phyloP scores from a whole-genome alignment of 1,140 invertebrate genomes.

The Apolygus lucorum region DNA sequence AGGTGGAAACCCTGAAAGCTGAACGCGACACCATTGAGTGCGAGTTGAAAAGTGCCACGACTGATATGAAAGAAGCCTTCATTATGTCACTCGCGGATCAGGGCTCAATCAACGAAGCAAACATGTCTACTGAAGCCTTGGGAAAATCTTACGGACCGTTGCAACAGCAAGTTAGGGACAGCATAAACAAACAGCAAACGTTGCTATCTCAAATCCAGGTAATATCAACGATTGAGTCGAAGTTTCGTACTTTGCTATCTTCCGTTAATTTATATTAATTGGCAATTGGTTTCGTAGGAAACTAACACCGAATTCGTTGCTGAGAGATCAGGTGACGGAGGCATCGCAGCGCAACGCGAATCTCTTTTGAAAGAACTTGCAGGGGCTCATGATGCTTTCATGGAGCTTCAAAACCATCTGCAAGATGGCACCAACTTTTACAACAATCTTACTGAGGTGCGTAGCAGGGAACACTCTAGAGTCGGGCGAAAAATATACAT shows the following conservation, averaged over 20 bases:
- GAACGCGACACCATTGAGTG: slow-evolving; percentile 82
- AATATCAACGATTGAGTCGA: not conserved
- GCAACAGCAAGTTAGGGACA: slow-evolving; percentile 70
- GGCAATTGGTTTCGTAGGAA: slow-evolving; percentile 46
- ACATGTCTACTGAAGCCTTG: slow-evolving; percentile 64
- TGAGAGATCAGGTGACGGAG: slow-evolving; percentile 57
- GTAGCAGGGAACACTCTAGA: not conserved
- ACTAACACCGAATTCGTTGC: slow-evolving; percentile 64
- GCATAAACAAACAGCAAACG: slow-evolving; percentile 64
- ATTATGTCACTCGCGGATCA: slow-evolving; percentile 69
- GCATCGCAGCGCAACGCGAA: slow-evolving; percentile 53
- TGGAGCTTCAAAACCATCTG: slow-evolving; percentile 81
- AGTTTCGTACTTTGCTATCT: not conserved
- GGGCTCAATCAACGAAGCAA: slow-evolving; percentile 74
- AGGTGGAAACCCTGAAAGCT: slow-evolving; percentile 79
- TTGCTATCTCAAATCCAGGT: slow-evolving; percentile 70
- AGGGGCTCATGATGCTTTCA: slow-evolving; percentile 81
- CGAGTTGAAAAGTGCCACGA: slow-evolving; percentile 71
- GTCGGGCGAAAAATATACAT: slow-evolving; percentile 20
- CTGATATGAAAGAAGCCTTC: slow-evolving; percentile 81
- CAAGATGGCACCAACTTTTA: slow-evolving; percentile 97
- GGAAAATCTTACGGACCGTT: slow-evolving; percentile 71
- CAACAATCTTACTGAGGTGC: slow-evolving; percentile 81
- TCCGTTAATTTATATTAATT: not conserved
- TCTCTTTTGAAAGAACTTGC: slow-evolving; percentile 75